Base-by-base conservation (phyloP, 2,797 vertebrate genomes). In the Chrysocyon brachyurus region DNA sequence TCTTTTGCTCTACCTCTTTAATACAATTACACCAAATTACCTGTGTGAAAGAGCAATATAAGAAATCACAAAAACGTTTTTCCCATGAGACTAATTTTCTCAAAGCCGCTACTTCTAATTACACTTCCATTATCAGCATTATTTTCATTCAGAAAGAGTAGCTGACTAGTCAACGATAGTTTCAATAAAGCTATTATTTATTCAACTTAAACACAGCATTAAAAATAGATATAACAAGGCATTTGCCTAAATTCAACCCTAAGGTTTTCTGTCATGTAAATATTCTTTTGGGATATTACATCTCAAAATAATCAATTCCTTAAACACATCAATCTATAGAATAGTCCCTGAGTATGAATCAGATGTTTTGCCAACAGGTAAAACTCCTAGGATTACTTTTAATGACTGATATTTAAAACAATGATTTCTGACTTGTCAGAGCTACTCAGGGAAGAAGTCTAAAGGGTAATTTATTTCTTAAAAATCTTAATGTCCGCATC, bases 381-480 rank as follows among this genome's bases (percentile, higher is more conserved):
- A 78, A 46, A 90, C 16, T 52, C 64, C 57, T 54, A 66, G 78
- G 14, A 77, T 90, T 87, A 94, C 1, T 12, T 63, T 94, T 91
- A 81, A 75, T 75, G n/a, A 66, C 57, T 68, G 14, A 31, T 19
- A 68, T 63, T 89, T 94, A 85, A 96, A 94, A 66, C 24, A 82
- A 63, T 81, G 7, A 77, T 72, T 85, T 92, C 73, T 94, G 26
- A 96, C 26, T 89, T 95, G 49, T 73, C 49, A 94, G 26, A 81
- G 66, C 28, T 66, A 89, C 21, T 8, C 5, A 17, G 40, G 14
- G 36, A 96, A 91, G 15, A 33, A 92, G 15, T 79, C 26, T 75
- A 91, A 90, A 73, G 3, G 1, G 11, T 78, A 72, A 59, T 0
- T 57, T 72, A 33, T 52, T 89, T 94, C 63, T 85, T 46, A 14